Conservation (phyloP, 2,797 vertebrate genomes). For the Columba guinea region DNA sequence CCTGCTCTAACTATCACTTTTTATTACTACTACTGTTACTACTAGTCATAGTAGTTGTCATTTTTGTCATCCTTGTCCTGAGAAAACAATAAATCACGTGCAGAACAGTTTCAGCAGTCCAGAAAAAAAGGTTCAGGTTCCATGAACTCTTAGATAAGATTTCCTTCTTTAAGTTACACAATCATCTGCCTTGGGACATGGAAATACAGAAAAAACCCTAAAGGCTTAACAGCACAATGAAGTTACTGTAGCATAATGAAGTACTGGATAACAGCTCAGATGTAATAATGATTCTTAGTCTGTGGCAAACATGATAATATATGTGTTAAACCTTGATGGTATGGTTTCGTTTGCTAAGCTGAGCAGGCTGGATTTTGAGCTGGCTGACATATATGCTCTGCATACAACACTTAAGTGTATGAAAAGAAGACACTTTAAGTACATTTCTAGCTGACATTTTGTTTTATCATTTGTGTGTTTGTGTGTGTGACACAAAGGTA, state of each 20-base stretch:
- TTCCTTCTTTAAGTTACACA: background rate
- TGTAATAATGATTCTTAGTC: background rate
- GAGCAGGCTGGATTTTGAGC: background rate
- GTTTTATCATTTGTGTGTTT: background rate
- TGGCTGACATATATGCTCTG: background rate
- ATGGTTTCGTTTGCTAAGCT: background rate
- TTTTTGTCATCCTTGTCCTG: background rate
- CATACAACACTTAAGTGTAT: background rate
- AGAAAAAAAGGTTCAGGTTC: background rate
- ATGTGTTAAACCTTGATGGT: background rate
- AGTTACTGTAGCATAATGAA: background rate
- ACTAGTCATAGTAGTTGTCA: background rate
- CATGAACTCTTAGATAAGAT: background rate
- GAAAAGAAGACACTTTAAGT: background rate
- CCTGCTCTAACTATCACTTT: background rate
- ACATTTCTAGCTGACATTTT: background rate
- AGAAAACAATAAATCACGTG: background rate
- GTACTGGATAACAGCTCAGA: background rate
- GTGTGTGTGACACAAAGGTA: background rate
- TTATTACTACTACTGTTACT: background rate
- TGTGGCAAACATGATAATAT: accelerated
- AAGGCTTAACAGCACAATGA: background rate
- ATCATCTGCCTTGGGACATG: background rate
- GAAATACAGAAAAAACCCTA: background rate
- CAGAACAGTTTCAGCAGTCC: background rate